These are phyloP conservation scores for Leptogaster cylindrica DNA, from an alignment of 2,888 invertebrate genomes.

Conservation along the genomic window DNA sequence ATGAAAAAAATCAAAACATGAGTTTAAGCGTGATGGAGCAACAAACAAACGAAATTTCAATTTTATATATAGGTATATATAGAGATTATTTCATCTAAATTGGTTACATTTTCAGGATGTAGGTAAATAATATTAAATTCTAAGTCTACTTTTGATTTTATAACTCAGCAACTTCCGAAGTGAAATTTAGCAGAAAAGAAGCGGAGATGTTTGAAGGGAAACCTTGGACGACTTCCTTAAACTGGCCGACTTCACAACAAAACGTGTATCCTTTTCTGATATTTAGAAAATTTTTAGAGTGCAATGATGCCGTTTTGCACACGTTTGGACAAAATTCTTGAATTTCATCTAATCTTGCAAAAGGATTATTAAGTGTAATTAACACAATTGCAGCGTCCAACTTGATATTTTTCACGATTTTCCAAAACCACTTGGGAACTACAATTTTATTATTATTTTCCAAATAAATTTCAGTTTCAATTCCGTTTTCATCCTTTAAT, in stretches of 20 bases:
- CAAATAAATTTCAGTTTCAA: slow-evolving; percentile 55
- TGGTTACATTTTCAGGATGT: too few species aligned
- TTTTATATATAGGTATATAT: too few species aligned
- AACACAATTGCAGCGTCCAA: slow-evolving; percentile 62
- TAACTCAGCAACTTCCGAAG: too few species aligned
- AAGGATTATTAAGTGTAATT: slow-evolving; percentile 64
- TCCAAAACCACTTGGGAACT: slow-evolving; percentile 63
- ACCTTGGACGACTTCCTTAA: slow-evolving; percentile 34
- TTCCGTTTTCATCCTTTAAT: slow-evolving; percentile 56
- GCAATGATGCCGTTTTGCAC: slow-evolving; percentile 48
- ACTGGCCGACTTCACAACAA: slow-evolving; percentile 49
- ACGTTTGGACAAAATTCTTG: slow-evolving; percentile 51
- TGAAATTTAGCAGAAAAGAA: background rate
- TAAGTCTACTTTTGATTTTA: too few species aligned
- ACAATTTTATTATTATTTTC: slow-evolving; percentile 56
- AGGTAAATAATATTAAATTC: too few species aligned
- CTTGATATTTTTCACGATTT: slow-evolving; percentile 61
- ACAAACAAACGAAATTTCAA: too few species aligned
- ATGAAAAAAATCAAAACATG: too few species aligned
- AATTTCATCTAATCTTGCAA: slow-evolving; percentile 41
- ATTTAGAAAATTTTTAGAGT: slow-evolving; percentile 45
- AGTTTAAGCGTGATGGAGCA: too few species aligned
- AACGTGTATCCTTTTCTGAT: slow-evolving; percentile 51
- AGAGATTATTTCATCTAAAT: too few species aligned
- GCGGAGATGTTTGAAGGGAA: slow-evolving; percentile 41